These are phyloP conservation scores for Chrysochloris asiatica DNA, from an alignment of 2,113 vertebrate species.

Conservation along the genomic window DNA sequence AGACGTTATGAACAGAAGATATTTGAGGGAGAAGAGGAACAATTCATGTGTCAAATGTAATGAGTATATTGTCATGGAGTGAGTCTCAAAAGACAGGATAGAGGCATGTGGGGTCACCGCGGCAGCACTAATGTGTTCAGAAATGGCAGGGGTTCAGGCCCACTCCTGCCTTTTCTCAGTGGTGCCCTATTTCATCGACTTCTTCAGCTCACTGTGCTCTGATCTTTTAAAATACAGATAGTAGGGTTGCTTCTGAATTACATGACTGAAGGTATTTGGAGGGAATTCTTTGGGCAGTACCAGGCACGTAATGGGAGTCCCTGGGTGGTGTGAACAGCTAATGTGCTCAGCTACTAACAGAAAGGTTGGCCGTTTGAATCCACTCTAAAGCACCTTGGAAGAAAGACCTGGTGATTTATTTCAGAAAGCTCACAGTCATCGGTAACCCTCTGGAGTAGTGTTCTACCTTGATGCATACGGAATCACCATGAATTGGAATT, in stretches of 20 bases:
- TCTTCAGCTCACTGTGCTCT: not conserved
- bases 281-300: not conserved
- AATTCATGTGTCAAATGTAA: accelerated
- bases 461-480: not conserved
- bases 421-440: not conserved
- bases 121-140: too few species aligned
- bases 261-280: not conserved
- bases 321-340: not conserved
- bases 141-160: not conserved
- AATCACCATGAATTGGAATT: not conserved
- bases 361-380: not conserved
- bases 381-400: not conserved
- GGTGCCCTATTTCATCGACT: not conserved
- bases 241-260: not conserved
- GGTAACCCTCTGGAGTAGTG: not conserved
- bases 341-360: not conserved
- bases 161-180: accelerated
- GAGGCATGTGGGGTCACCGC: accelerated
- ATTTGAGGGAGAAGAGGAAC: accelerated
- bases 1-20: not conserved
- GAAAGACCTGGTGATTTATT: not conserved
- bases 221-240: not conserved
- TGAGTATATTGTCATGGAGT: too few species aligned
- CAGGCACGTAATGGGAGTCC: accelerated
- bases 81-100: not conserved